Evolutionary conservation across 1,140 invertebrate genomes (phyloP).

Genomic region (Drosophila virilis): DNA sequence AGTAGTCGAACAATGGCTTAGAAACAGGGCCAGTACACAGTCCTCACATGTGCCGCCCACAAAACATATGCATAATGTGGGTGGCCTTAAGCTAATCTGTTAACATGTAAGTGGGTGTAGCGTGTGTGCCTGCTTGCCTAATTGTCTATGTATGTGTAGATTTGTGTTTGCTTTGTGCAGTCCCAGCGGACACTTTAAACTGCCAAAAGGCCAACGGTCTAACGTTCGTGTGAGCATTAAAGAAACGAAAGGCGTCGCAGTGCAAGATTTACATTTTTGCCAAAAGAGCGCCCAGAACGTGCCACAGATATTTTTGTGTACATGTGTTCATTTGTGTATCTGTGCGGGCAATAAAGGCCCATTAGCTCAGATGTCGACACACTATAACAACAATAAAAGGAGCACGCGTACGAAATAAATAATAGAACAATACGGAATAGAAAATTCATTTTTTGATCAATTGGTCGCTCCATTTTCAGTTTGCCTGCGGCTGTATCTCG

Average conservation of each 20-base stretch:
- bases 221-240: conserved; percentile 65
- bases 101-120: conserved; percentile 19
- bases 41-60: conserved; percentile 19
- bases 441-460: conserved; percentile 73
- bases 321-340: conserved; percentile 7
- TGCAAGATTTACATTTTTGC: conserved; percentile 67
- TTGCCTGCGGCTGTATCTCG: conserved; percentile 37
- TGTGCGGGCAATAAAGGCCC: conserved; percentile 50
- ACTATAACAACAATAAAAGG: conserved; percentile 25
- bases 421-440: conserved; percentile 74
- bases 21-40: conserved; percentile 24
- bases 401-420: conserved; percentile 68
- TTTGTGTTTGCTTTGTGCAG: conserved; percentile 49
- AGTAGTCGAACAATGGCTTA: conserved; percentile 59
- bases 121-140: conserved; percentile 43
- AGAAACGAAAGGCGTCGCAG: conserved; percentile 42
- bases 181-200: conserved; percentile 76
- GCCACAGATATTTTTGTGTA: conserved; percentile 17
- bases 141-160: conserved; percentile 59
- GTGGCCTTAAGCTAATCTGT: conserved; percentile 32
- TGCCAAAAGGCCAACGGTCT: conserved; percentile 44
- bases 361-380: conserved; percentile 59
- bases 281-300: conserved; percentile 35
- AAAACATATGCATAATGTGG: conserved; percentile 21
- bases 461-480: conserved; percentile 30